Percentiles rank a stretch among this genome's conserved stretches.
Evolutionary conservation across 2,113 vertebrate species (phyloP).

Genomic region (Ursus arctos): DNA sequence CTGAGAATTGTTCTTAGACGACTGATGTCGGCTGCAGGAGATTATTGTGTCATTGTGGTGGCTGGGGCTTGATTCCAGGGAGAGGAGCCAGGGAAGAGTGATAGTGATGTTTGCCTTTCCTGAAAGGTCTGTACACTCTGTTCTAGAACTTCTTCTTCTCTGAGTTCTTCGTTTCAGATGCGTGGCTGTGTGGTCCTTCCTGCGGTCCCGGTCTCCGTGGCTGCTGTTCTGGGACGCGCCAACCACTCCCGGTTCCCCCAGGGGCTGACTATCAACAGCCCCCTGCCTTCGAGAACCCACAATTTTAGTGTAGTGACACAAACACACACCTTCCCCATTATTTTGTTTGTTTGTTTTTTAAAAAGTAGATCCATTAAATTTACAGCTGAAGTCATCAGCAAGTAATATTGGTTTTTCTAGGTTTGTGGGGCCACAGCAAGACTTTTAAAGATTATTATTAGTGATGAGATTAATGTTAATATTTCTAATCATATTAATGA

Average conservation of each 20-base stretch:
- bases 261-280: fast-evolving
- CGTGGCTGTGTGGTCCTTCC: too few species aligned
- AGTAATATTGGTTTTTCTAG: neutral
- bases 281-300: neutral
- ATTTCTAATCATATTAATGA: neutral
- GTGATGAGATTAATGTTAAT: neutral
- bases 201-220: fast-evolving
- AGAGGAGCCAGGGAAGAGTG: neutral
- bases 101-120: neutral
- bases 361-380: neutral
- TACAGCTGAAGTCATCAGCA: neutral
- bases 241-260: fast-evolving
- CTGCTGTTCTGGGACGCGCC: fast-evolving
- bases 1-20: neutral
- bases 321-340: too few species aligned
- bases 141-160: neutral
- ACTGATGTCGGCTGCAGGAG: neutral
- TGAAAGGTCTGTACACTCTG: fast-evolving
- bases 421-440: neutral
- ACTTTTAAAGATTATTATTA: neutral
- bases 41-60: fast-evolving
- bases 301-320: fast-evolving
- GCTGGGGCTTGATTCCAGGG: neutral
- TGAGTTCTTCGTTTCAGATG: too few species aligned
- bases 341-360: neutral